Conservation (phyloP, 1,140 invertebrate species). For the Myzus persicae region DNA sequence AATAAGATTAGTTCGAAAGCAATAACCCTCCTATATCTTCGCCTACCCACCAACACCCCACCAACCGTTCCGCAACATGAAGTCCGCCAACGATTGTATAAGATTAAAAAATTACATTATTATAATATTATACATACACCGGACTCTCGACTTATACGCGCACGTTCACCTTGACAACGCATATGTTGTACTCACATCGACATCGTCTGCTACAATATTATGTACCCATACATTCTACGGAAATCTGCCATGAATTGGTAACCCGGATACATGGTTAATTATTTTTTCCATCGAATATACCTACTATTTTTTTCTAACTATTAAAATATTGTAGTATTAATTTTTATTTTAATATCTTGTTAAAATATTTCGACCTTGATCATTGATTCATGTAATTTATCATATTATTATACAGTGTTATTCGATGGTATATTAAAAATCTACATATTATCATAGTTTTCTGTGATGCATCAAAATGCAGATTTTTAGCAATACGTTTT, state of each 20-base stretch:
- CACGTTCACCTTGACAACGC: slow-evolving; percentile 17
- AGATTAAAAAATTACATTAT: not conserved
- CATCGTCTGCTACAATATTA: not conserved
- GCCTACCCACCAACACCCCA: not conserved
- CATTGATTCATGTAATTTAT: not conserved
- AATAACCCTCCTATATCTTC: not conserved
- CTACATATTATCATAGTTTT: not conserved
- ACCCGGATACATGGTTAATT: slow-evolving; percentile 23
- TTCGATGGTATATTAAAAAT: not conserved
- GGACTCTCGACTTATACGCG: not conserved
- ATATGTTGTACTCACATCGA: not conserved
- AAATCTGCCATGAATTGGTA: not conserved
- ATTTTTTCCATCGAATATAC: not conserved
- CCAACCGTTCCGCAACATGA: not conserved
- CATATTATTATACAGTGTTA: not conserved
- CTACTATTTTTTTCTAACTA: not conserved
- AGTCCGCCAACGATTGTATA: not conserved
- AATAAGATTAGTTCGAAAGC: slow-evolving; percentile 1
- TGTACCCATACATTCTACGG: not conserved
- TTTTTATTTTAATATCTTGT: not conserved
- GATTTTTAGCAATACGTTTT: not conserved
- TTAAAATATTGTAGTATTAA: not conserved
- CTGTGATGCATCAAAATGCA: not conserved
- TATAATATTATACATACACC: not conserved
- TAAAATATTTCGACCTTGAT: not conserved